Evolutionary conservation across 2,113 vertebrate species (phyloP).

Genomic region (Carassius auratus): DNA sequence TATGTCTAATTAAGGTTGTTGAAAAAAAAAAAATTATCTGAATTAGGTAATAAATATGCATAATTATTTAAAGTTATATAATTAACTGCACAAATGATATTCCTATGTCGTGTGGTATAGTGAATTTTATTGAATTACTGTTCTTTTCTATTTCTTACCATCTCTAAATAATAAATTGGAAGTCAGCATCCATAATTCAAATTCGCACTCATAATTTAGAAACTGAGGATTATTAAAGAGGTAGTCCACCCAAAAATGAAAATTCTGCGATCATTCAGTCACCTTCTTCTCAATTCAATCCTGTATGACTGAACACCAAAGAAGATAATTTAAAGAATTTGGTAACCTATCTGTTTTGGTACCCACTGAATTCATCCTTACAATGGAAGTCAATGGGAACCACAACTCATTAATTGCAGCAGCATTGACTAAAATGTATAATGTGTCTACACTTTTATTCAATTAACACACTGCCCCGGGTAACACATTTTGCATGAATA

Average conservation of each 20-base stretch:
- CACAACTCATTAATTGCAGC: not conserved
- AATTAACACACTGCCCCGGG: constrained; percentile 84
- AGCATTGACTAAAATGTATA: not conserved
- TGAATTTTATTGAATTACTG: constrained; percentile 55
- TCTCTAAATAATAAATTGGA: too few species aligned
- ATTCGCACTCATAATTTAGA: constrained; percentile 70
- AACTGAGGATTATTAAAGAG: not conserved
- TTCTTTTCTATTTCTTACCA: constrained; percentile 44
- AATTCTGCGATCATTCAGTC: not conserved
- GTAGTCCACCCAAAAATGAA: not conserved
- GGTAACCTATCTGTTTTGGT: too few species aligned
- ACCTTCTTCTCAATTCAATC: not conserved
- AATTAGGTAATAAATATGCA: not conserved
- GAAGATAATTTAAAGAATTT: not conserved
- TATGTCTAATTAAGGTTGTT: not conserved
- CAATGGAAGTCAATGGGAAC: not conserved
- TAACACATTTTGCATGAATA: constrained; percentile 83
- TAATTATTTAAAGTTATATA: not conserved
- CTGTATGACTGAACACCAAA: not conserved
- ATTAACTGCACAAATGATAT: not conserved
- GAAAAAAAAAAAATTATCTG: not conserved
- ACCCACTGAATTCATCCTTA: not conserved
- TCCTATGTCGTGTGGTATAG: not conserved
- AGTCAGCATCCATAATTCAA: constrained; percentile 65
- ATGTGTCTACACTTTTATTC: constrained; percentile 50